phyloP scores from a whole-genome alignment of 2,888 invertebrate species.

The Andrena haemorrhoa region DNA sequence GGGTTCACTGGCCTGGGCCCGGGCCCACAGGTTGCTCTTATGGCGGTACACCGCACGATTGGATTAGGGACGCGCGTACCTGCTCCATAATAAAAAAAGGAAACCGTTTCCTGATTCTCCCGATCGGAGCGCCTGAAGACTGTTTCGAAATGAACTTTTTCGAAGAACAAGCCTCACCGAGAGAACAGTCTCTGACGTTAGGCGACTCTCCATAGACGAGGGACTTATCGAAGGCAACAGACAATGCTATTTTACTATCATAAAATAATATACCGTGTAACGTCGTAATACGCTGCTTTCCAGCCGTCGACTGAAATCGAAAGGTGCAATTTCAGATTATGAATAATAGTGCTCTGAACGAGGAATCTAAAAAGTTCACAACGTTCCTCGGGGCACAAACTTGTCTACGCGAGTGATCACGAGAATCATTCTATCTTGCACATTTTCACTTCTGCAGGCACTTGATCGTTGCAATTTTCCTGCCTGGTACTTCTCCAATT shows the following conservation, averaged over 20 bases:
- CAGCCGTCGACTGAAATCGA: constrained; percentile 8
- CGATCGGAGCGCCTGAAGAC: not conserved
- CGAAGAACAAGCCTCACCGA: not conserved
- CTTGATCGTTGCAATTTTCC: constrained; percentile 13
- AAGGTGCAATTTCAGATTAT: constrained; percentile 37
- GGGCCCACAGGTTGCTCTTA: constrained; percentile 4
- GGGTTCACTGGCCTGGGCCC: constrained; percentile 37
- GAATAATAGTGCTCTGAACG: constrained; percentile 10
- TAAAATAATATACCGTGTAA: constrained; percentile 34
- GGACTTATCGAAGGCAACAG: not conserved
- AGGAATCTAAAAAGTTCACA: constrained; percentile 2
- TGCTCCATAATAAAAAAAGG: not conserved
- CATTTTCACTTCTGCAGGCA: constrained; percentile 35
- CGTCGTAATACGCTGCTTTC: constrained; percentile 12
- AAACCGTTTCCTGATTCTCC: not conserved
- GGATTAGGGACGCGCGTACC: constrained; percentile 37
- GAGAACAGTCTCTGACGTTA: not conserved
- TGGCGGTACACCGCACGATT: constrained; percentile 6
- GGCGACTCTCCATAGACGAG: not conserved
- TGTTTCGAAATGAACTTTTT: constrained; percentile 3
- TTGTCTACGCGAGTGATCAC: not conserved
- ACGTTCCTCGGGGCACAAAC: constrained; percentile 13
- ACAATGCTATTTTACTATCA: constrained; percentile 14
- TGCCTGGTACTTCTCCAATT: not conserved
- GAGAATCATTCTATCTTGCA: constrained; percentile 1